phyloP scores from a whole-genome alignment of 2,888 invertebrate genomes.

The Acronicta leporina region DNA sequence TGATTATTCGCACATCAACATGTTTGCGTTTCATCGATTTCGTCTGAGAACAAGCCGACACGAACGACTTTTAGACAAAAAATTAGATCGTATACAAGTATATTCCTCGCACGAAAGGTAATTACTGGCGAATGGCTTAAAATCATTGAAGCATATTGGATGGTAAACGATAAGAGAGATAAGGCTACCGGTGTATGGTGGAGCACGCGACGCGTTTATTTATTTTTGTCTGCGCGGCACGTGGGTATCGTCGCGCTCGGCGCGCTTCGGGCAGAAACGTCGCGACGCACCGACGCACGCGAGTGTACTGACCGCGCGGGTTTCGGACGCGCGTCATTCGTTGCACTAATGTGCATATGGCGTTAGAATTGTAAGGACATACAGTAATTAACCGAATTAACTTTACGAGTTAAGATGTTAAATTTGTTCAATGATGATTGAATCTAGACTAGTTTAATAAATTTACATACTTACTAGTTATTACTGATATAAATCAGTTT shows the following conservation, averaged over 20 bases:
- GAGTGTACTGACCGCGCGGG: slow-evolving; percentile 85
- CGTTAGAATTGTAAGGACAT: slow-evolving; percentile 79
- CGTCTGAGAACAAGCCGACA: slow-evolving; percentile 57
- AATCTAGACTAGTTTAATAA: slow-evolving; percentile 11
- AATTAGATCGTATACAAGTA: not conserved
- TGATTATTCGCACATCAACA: slow-evolving; percentile 86
- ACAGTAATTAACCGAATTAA: slow-evolving; percentile 20
- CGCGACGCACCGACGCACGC: slow-evolving; percentile 79
- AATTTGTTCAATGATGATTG: slow-evolving; percentile 17
- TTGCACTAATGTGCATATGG: slow-evolving; percentile 75
- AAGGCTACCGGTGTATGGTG: slow-evolving; percentile 46
- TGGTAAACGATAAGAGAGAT: slow-evolving; percentile 31
- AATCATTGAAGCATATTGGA: slow-evolving; percentile 30
- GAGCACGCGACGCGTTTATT: slow-evolving; percentile 65
- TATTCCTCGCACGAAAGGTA: slow-evolving; percentile 8
- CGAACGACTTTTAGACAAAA: slow-evolving; percentile 25
- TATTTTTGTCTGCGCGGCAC: slow-evolving; percentile 72
- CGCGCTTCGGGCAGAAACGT: slow-evolving; percentile 65
- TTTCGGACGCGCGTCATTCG: slow-evolving; percentile 73
- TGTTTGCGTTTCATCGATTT: slow-evolving; percentile 86
- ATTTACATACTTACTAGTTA: slow-evolving; percentile 24
- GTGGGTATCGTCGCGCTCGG: slow-evolving; percentile 70
- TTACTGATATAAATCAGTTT: slow-evolving; percentile 6
- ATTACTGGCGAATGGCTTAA: slow-evolving; percentile 22
- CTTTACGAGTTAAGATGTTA: slow-evolving; percentile 10